Evolutionary conservation across 2,113 vertebrate genomes (phyloP).

Genomic region (Silurus meridionalis): DNA sequence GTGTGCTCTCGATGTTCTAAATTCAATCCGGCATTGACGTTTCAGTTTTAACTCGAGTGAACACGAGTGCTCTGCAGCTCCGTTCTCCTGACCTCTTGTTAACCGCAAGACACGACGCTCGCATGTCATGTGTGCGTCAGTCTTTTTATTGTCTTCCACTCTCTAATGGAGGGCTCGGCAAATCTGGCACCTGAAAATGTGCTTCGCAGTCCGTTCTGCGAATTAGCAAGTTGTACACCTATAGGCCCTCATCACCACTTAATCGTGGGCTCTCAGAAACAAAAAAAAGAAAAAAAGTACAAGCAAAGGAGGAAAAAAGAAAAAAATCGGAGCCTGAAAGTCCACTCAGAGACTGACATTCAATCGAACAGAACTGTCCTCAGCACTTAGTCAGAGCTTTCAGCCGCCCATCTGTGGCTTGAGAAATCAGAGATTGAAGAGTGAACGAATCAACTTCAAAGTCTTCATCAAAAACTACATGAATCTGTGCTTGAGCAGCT

Average conservation of each 20-base stretch:
- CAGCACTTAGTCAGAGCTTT: constrained; percentile 44
- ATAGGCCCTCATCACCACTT: constrained; percentile 16
- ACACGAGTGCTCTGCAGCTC: constrained; percentile 19
- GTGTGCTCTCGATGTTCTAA: constrained; percentile 15
- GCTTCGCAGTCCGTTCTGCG: constrained; percentile 1
- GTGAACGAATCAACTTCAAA: constrained; percentile 30
- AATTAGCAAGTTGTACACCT: constrained; percentile 31
- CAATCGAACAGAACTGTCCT: constrained; percentile 34
- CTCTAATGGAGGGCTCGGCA: constrained; percentile 31
- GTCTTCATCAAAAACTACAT: constrained; percentile 26
- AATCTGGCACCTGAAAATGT: constrained; percentile 36
- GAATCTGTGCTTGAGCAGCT: constrained; percentile 38
- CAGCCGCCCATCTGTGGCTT: constrained; percentile 40
- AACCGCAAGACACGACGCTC: constrained; percentile 28
- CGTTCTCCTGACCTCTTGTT: constrained; percentile 35
- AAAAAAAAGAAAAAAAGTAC: neutral
- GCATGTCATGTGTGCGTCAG: constrained; percentile 44
- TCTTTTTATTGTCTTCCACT: constrained; percentile 39
- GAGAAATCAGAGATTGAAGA: constrained; percentile 32
- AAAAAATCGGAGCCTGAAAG: constrained; percentile 5
- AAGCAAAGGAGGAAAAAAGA: constrained; percentile 3
- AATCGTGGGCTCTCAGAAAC: neutral
- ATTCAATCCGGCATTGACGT: constrained; percentile 34
- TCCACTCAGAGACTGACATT: constrained; percentile 32
- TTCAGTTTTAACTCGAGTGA: constrained; percentile 37